Evolutionary conservation across 2,113 vertebrate species (phyloP), one percentile per base, ranked within the genome.

Genomic region (Progne subis): DNA sequence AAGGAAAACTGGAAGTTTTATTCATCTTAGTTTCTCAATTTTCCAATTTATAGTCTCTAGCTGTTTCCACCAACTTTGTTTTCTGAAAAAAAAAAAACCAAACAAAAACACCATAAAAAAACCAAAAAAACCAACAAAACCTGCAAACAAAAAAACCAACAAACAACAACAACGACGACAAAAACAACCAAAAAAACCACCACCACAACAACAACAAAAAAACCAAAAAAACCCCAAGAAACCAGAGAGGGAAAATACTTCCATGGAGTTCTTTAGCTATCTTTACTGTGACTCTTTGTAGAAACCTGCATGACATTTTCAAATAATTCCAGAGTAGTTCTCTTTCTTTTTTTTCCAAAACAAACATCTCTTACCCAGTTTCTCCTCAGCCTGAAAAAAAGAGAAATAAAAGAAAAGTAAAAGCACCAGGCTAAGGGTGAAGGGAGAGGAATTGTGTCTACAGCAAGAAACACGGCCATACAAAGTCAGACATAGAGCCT

Each of bases 1-100:
- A 96, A 96, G 21, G 85, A 97, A 98, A 97, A 97, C 96, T 98
- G 95, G 97, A 98, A 97, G 55, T 95, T 94, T 93, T 88, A 95
- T 97, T 98, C 96, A 96, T 97, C 93, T 96, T 94, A 32, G 90
- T 95, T 96, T 94, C 93, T 97, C 50, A 5, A 0, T 94, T 98
- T 97, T 97, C 95, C 88, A 96, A 93, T 88, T 92, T 93, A 77
- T 53, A 47, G 69, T 96, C 94, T 97, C 97, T 97, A 98, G 95
- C 97, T 98, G 98, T 96, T 98, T 97, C 56, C 69, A 96, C 68
- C 81, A 75, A 84, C 94, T 90, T 92, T 95, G 44, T 86, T 96
- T 97, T 96, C 86, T 83, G 26, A 53, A 88, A 14, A 18, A 59
- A 37, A 20, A 9, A 14, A 57, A n/a, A 31, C 21, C 23, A 13